phyloP scores from a whole-genome alignment of 2,113 vertebrate genomes.

The Rhipidura dahli region DNA sequence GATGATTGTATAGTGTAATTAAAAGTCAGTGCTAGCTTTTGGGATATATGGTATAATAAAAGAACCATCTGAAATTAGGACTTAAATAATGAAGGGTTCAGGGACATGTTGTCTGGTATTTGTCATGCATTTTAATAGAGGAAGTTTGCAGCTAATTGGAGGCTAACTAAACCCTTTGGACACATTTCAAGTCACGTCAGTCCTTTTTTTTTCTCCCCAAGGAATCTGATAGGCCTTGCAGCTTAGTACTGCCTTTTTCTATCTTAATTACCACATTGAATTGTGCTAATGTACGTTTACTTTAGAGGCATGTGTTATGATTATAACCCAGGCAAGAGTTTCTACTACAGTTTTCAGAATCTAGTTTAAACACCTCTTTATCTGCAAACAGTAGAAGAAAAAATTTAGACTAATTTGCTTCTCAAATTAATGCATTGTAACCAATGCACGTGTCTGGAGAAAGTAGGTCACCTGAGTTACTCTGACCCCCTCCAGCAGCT shows the following conservation, averaged over 20 bases:
- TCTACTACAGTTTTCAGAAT: slow-evolving; percentile 6
- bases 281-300: slow-evolving; percentile 69
- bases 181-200: slow-evolving; percentile 72
- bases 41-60: slow-evolving; percentile 68
- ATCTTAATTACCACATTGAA: slow-evolving; percentile 83
- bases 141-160: slow-evolving; percentile 84
- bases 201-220: slow-evolving; percentile 69
- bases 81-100: slow-evolving; percentile 81
- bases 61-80: slow-evolving; percentile 81
- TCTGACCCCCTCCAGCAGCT: neutral
- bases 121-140: slow-evolving; percentile 81
- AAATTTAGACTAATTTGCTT: neutral
- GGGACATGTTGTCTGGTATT: slow-evolving; percentile 71
- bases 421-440: neutral
- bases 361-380: slow-evolving; percentile 9
- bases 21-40: slow-evolving; percentile 79
- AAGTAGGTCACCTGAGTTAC: neutral
- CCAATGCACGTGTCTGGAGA: neutral
- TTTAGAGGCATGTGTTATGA: slow-evolving; percentile 58
- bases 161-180: slow-evolving; percentile 80
- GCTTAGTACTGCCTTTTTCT: slow-evolving; percentile 73
- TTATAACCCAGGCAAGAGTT: slow-evolving; percentile 50
- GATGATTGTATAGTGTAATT: slow-evolving; percentile 75
- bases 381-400: slow-evolving; percentile 1
- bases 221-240: slow-evolving; percentile 67